These are phyloP conservation scores for Thomomys bottae DNA, from an alignment of 2,113 vertebrate species.

Conservation along the genomic window DNA sequence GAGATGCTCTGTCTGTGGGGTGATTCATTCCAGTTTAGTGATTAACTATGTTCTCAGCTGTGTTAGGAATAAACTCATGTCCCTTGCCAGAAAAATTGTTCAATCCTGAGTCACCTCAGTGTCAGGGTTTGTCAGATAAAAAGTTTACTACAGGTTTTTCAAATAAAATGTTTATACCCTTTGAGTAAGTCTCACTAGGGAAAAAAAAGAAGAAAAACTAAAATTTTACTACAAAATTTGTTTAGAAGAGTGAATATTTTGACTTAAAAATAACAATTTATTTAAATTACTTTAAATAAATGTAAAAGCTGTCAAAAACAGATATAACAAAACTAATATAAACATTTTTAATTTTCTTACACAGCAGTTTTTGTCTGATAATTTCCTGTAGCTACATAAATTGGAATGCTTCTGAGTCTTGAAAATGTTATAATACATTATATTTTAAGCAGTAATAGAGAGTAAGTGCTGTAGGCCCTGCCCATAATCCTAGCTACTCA, in stretches of 20 bases:
- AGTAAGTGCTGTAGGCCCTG: no score
- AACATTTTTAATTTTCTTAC: conserved; percentile 10
- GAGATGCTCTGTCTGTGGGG: neutral
- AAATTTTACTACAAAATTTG: conserved; percentile 28
- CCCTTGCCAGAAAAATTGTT: conserved; percentile 12
- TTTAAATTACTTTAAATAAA: neutral
- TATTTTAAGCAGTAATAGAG: conserved; percentile 21
- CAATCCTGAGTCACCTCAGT: neutral
- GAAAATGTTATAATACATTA: conserved; percentile 21
- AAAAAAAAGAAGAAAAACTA: neutral
- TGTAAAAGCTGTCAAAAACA: neutral
- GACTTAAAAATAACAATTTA: conserved; percentile 18
- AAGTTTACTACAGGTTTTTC: neutral
- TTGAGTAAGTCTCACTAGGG: neutral
- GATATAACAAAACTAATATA: conserved; percentile 31
- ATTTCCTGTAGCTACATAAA: conserved; percentile 30
- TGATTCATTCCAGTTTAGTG: conserved; percentile 41
- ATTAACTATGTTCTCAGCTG: neutral
- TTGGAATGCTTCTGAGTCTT: conserved; percentile 4
- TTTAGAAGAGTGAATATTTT: conserved; percentile 20
- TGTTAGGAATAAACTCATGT: conserved; percentile 5
- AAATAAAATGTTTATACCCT: neutral
- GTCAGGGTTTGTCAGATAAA: neutral
- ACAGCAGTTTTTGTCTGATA: neutral
- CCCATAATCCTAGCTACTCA: no score